A percentile compares a stretch with the other conserved stretches of the same genome.
These are phyloP conservation scores for Bombus picipes DNA, from an alignment of 1,140 invertebrate genomes.

Conservation along the genomic window DNA sequence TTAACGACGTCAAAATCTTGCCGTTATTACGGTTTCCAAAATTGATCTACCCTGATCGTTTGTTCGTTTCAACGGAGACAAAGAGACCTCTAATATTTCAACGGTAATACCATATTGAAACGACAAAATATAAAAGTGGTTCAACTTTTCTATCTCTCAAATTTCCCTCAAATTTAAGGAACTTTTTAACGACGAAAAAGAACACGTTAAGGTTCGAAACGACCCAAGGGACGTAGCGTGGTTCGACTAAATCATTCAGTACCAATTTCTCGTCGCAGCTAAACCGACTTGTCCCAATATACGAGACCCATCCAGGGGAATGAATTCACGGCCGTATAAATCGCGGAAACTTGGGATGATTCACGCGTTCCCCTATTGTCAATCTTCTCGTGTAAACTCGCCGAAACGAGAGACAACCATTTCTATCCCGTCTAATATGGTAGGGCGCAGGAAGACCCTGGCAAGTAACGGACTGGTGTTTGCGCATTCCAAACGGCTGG, in stretches of 20 bases:
- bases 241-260: not conserved
- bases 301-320: not conserved
- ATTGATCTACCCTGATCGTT: no score
- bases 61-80: not conserved
- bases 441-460: conserved; percentile 21
- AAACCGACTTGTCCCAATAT: not conserved
- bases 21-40: no score
- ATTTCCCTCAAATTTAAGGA: not conserved
- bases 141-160: not conserved
- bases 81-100: not conserved
- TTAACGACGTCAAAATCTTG: no score
- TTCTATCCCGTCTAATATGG: conserved; percentile 23
- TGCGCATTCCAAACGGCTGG: conserved; percentile 70
- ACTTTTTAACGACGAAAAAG: not conserved
- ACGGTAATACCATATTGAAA: no score
- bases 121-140: no score
- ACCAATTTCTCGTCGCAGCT: not conserved
- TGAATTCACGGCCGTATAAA: conserved; percentile 11
- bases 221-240: not conserved
- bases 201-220: not conserved
- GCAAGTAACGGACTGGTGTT: conserved; percentile 59
- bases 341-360: conserved; percentile 28
- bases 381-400: conserved; percentile 41
- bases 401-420: conserved; percentile 36
- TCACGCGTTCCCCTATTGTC: conserved; percentile 35